Base-by-base conservation (phyloP, 2,888 invertebrate species). In the Aspidiotus rigidus region DNA sequence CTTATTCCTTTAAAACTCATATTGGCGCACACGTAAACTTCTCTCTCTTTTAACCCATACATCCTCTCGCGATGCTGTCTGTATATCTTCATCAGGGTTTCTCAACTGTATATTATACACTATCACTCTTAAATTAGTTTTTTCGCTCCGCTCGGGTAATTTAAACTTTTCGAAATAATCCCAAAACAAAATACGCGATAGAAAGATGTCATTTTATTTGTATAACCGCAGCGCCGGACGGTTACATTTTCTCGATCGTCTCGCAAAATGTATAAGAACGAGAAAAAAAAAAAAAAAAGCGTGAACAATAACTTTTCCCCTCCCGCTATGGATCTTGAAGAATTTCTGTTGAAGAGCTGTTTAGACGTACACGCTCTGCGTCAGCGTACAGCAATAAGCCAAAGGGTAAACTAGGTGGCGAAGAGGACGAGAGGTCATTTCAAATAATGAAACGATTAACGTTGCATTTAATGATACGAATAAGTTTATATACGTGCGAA, bases 1-100 rank as follows among this genome's bases (percentile, higher is more conserved):
- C 71, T 64, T 62, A 64, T 71, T 72, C 71, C 71, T 71, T 69
- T 69, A 69, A 64, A 67, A 69, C 70, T 54, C 71, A 63, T 71
- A 70, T 70, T 64, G 64, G 63, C 63, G 64, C 64, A 69, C 55
- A 69, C 69, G 62, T 69, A 69, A 55, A 69, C 13, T 28, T 63
- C 16, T 63, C 53, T 63, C 53, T 54, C 16, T 63, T 66, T 59
- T 66, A 55, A 69, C 61, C 61, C 42, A 55, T 69, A 61, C 53
- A 62, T 62, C 55, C 53, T 54, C 60, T 40, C 61, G 49, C 54
- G 57, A 57, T 59, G 57, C 67, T 67, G 67, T 59, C 67, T 67
- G 67, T 69, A 62, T 62, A 28, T 28, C 28, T 28, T 28, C 62
- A 55, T 69, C 61, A 69, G 62, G 69, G 69, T 62, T 69, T 69